Evolutionary conservation across 2,113 vertebrate species (phyloP), one percentile per base, ranked within the genome.

Genomic region (Pardalotus punctatus): DNA sequence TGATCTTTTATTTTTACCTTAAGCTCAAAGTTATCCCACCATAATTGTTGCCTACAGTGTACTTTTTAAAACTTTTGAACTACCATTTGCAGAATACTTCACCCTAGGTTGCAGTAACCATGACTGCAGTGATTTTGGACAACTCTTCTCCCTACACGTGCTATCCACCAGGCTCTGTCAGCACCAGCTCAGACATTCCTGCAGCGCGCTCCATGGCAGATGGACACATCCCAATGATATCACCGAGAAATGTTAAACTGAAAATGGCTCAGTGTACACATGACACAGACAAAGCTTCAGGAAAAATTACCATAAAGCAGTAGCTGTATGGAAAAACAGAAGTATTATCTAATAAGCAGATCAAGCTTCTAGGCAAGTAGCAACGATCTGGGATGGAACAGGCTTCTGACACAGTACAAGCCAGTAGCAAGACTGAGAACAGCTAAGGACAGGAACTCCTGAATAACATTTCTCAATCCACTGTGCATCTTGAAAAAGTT

Each of bases 181-280:
- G 57, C 60, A 48, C 16, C 77, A 71, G 8, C n/a, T n/a, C 51
- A 58, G 66, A 47, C 25, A 50, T 1, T 36, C 43, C 74, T 29
- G 20, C 56, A 74, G 38, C 1, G 20, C 0, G 0, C 28, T 35
- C 71, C 33, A 4, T 3, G 47, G 20, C 10, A 42, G 20, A 29
- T 0, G 0, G 16, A 58, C 54, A 70, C 8, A 60, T 28, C 69
- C 45, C 90, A 78, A 5, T 1, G 18, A 28, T 1, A 57, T 14
- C 43, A 72, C 21, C 6, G 14, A 42, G 35, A 73, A 76, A 31
- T 7, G 12, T 21, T 18, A n/a, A 43, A 4, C n/a, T 70, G 45
- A 77, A 61, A 88, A 5, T 12, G 38, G 28, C 28, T 53, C 47
- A 18, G 9, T 23, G 23, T 23, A 53, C 14, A 25, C 8, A 66